These are phyloP conservation scores for Myocastor coypus DNA, from an alignment of 2,113 vertebrate genomes.

Conservation along the genomic window DNA sequence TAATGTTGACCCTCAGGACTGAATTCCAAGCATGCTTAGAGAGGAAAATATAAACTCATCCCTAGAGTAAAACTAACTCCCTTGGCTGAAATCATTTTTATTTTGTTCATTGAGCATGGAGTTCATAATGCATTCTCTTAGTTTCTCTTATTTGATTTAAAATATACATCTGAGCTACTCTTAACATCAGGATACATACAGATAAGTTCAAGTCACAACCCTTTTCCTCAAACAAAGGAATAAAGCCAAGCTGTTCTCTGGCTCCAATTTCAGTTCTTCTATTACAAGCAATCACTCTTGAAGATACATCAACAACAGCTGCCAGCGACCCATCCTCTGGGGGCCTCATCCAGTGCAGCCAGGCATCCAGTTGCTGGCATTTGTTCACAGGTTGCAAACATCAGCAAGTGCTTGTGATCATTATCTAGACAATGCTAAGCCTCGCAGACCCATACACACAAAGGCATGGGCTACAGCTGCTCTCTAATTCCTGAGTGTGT, in stretches of 20 bases:
- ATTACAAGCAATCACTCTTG: conserved; percentile 56
- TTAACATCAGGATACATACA: conserved; percentile 68
- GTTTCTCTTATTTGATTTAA: conserved; percentile 78
- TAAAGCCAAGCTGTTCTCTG: conserved; percentile 68
- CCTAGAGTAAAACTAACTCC: conserved; percentile 74
- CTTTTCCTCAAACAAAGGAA: conserved; percentile 57
- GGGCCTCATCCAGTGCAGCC: conserved; percentile 28
- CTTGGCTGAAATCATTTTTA: conserved; percentile 72
- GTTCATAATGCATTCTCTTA: conserved; percentile 68
- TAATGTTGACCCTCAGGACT: conserved; percentile 70
- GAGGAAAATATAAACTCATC: conserved; percentile 58
- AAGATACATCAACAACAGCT: conserved; percentile 62
- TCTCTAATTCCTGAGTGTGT: not conserved
- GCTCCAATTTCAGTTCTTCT: conserved; percentile 67
- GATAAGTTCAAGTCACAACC: conserved; percentile 61
- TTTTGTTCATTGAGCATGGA: conserved; percentile 71
- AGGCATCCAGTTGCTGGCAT: conserved; percentile 47
- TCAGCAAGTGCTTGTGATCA: conserved; percentile 50
- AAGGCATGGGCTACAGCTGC: not conserved
- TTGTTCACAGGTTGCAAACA: conserved; percentile 45
- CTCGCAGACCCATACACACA: not conserved
- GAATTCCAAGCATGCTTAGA: conserved; percentile 60
- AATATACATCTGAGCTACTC: conserved; percentile 79
- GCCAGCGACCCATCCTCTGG: conserved; percentile 47
- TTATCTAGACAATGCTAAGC: not conserved